Percentiles rank a stretch among this genome's conserved stretches.
phyloP scores from a whole-genome alignment of 2,113 vertebrate species.

The Hepsetus odoe region DNA sequence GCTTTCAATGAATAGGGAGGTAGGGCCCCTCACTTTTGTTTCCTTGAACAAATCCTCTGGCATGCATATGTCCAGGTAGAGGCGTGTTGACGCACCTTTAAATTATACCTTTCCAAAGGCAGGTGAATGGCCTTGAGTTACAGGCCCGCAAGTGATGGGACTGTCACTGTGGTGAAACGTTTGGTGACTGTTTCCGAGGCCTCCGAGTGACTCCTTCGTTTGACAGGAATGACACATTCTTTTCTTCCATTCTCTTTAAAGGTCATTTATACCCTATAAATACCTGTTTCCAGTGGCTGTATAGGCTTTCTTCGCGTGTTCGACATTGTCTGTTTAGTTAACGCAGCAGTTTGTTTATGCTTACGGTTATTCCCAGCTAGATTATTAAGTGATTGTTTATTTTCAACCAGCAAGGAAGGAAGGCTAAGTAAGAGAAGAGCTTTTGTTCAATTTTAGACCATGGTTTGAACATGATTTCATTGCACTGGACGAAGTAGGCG shows the following conservation, averaged over 20 bases:
- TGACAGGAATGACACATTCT: background rate
- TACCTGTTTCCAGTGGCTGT: background rate
- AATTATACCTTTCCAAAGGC: slow-evolving; percentile 66
- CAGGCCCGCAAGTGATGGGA: slow-evolving; percentile 43
- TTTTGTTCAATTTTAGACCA: slow-evolving; percentile 68
- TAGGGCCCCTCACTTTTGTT: slow-evolving; percentile 63
- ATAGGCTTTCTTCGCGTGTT: slow-evolving; percentile 4
- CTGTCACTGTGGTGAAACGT: background rate
- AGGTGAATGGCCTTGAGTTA: slow-evolving; percentile 64
- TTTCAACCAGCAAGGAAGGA: slow-evolving; percentile 57
- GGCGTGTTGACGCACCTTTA: slow-evolving; percentile 57
- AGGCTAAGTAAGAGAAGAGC: slow-evolving; percentile 58
- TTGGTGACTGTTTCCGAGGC: background rate
- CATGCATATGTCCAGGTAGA: slow-evolving; percentile 71
- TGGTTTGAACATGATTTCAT: slow-evolving; percentile 62
- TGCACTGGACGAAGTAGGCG: slow-evolving; percentile 63
- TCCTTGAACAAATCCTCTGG: slow-evolving; percentile 64
- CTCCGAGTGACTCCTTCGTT: background rate
- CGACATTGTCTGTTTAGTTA: slow-evolving; percentile 43
- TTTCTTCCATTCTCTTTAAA: background rate
- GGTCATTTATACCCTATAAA: background rate
- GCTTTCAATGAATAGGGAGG: slow-evolving; percentile 74
- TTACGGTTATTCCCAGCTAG: slow-evolving; percentile 40
- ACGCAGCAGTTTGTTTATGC: slow-evolving; percentile 32
- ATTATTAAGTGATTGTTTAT: slow-evolving; percentile 58